These are phyloP conservation scores for Gobiocypris rarus DNA, from an alignment of 2,113 vertebrate genomes.

Conservation along the genomic window DNA sequence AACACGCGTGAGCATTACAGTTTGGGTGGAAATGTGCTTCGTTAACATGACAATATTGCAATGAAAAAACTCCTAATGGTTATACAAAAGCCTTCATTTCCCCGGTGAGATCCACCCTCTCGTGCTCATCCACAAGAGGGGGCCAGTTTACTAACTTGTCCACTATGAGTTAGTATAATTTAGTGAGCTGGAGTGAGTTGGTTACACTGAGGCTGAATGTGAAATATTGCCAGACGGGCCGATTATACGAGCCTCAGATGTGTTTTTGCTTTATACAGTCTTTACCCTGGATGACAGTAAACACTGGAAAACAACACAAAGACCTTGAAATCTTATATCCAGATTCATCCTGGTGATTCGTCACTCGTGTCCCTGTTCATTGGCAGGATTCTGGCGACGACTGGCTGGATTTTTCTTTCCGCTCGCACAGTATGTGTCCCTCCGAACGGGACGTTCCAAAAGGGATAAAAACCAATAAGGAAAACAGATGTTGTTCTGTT, in stretches of 20 bases:
- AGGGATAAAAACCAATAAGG: slow-evolving; percentile 3
- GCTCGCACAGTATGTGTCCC: slow-evolving; percentile 3
- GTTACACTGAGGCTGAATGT: not conserved
- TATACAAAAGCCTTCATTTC: not conserved
- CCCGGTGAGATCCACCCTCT: not conserved
- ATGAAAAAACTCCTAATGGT: not conserved
- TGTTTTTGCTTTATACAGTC: not conserved
- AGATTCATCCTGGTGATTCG: not conserved
- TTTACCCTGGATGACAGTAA: not conserved
- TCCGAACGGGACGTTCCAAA: not conserved
- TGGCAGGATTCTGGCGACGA: not conserved
- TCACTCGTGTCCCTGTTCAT: not conserved
- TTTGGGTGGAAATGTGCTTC: not conserved
- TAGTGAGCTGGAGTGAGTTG: not conserved
- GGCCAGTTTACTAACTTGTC: not conserved
- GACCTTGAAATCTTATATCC: not conserved
- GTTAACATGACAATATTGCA: not conserved
- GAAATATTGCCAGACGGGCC: not conserved
- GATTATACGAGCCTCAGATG: not conserved
- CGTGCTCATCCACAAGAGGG: slow-evolving; percentile 25
- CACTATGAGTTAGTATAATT: not conserved
- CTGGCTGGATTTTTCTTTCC: slow-evolving; percentile 26
- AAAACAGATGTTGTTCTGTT: slow-evolving; percentile 37
- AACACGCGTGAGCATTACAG: not conserved
- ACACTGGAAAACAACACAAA: not conserved